Evolutionary conservation across 2,797 vertebrate species (phyloP).

Genomic region (Mareca strepera): DNA sequence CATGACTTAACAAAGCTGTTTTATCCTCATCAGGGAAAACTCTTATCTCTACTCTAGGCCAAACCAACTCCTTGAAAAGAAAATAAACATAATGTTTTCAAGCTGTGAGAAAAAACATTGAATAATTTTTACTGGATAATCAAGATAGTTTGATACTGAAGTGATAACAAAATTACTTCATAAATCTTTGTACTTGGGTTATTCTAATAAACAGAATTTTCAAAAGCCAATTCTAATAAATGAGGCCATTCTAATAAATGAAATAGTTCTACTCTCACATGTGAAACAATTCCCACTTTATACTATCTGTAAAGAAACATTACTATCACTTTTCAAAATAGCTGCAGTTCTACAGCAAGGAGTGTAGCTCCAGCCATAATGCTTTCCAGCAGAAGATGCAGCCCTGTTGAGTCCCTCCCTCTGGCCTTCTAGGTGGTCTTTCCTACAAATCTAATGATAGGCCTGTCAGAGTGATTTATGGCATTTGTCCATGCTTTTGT

Average conservation of each 20-base stretch:
- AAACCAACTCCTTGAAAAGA: constrained; percentile 32
- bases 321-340: constrained; percentile 1
- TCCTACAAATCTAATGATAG: constrained; percentile 40
- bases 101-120: constrained; percentile 12
- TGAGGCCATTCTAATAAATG: neutral
- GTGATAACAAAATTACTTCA: constrained; percentile 37
- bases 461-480: constrained; percentile 57
- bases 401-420: neutral
- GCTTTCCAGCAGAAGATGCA: constrained; percentile 33
- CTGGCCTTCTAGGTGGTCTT: constrained; percentile 69
- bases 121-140: neutral
- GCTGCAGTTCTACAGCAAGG: neutral
- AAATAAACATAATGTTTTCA: neutral
- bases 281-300: neutral
- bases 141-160: neutral
- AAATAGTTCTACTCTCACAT: neutral
- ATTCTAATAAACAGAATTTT: neutral
- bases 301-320: neutral
- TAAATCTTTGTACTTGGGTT: constrained; percentile 26
- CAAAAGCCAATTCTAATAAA: neutral
- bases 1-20: neutral
- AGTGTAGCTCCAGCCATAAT: neutral
- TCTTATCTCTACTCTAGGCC: neutral
- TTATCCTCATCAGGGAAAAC: neutral
- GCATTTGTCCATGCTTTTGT: neutral